Evolutionary conservation across 1,140 invertebrate species (phyloP).

Genomic region (Ceratina australensis): DNA sequence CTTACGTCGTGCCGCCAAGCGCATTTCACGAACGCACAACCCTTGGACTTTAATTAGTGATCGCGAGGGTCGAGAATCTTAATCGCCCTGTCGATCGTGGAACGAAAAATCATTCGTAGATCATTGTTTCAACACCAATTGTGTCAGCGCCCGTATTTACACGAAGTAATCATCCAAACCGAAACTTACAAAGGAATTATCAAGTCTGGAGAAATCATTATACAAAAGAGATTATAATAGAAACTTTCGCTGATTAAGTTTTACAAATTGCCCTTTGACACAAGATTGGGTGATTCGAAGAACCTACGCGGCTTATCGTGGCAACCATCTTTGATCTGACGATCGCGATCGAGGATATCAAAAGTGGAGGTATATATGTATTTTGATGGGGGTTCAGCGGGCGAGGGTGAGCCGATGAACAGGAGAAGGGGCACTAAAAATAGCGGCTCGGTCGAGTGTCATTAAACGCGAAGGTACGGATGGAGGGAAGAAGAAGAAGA

Average conservation of each 20-base stretch:
- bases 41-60: not conserved
- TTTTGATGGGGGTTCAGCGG: not conserved
- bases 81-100: not conserved
- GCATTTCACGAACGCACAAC: not conserved
- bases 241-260: not conserved
- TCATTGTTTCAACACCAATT: not conserved
- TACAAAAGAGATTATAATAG: too few species aligned
- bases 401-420: not conserved
- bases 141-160: too few species aligned
- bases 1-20: constrained; percentile 1
- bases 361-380: not conserved
- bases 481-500: too few species aligned
- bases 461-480: constrained; percentile 35
- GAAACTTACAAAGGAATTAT: too few species aligned
- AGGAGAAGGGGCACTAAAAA: not conserved
- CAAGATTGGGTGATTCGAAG: not conserved
- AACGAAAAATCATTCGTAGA: not conserved
- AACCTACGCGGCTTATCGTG: constrained; percentile 1
- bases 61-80: not conserved
- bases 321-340: not conserved
- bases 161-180: too few species aligned
- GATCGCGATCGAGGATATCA: constrained; percentile 9
- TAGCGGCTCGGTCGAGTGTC: constrained; percentile 7
- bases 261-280: not conserved
- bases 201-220: not conserved